Evolutionary conservation across 2,797 vertebrate species (phyloP), one percentile per base, ranked within the genome.

Genomic region (Acipenser oxyrinchus): DNA sequence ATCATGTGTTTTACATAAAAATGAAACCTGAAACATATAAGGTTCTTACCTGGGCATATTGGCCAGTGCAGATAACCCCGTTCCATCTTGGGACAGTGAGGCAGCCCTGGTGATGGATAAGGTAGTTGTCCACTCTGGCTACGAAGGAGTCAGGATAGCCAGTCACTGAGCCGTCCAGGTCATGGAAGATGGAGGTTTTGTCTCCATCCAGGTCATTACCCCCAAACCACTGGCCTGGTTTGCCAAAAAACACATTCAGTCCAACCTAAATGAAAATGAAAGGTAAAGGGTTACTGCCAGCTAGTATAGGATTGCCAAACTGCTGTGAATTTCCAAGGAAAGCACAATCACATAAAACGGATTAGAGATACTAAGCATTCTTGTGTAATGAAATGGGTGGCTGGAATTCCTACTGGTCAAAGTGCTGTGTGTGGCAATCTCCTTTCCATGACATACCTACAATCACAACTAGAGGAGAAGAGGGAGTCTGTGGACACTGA

Each of bases 231-330:
- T 76, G 73, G 2, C 74, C 82, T 0, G 58, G 18, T 49, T 51
- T 77, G 52, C 79, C 80, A 74, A 82, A 81, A 71, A 81, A 74
- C 8, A 76, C 75, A 60, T 78, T 72, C 13, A 84, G 76, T 6
- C 76, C 79, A 71, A 71, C 81, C 84, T 83, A 59, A 8, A 23
- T 10, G 12, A 68, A 13, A 71, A 15, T 10, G 7, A 51, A 59
- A 51, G 10, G 50, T 15, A 2, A 37, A 37, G 4, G 23, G 23
- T 37, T 37, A 37, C 23, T 37, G 23, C 23, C 23, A 37, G 23
- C 23, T 37, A 37, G 23, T 37, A 37, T 37, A 37, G 23, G 23
- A 37, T 37, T 37, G 23, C 23, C 23, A 37, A 37, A 37, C 23
- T 37, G 2, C 23, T 37, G 23, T 37, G 23, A 37, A 37, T 37